Percentiles rank a stretch among this genome's conserved stretches.
Conservation (phyloP, 2,113 vertebrate genomes). For the Leiothrix lutea region DNA sequence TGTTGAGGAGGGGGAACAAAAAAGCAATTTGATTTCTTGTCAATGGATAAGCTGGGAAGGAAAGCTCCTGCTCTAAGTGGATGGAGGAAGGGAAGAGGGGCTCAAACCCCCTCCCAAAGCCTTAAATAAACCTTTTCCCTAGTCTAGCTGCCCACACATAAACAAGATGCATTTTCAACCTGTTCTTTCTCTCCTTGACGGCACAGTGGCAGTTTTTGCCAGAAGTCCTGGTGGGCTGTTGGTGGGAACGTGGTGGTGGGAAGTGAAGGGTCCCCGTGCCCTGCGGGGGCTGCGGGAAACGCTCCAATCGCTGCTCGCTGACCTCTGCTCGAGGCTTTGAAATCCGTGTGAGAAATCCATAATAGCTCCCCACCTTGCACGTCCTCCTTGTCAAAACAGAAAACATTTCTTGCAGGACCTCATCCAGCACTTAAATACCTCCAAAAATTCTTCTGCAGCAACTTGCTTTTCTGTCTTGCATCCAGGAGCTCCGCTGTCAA, state of each 20-base stretch:
- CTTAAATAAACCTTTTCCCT: constrained; percentile 20
- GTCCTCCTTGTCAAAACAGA: not conserved
- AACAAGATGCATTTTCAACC: constrained; percentile 31
- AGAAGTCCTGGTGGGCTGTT: not conserved
- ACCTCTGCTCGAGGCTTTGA: not conserved
- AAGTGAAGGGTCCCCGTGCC: not conserved
- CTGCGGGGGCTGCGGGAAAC: not conserved
- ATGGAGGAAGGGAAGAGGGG: not conserved
- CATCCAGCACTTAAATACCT: not conserved
- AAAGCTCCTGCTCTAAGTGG: not conserved
- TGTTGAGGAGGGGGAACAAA: not conserved
- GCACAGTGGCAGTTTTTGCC: not conserved
- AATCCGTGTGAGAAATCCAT: not conserved
- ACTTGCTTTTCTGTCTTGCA: not conserved
- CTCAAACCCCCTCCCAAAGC: not conserved
- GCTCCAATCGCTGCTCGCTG: not conserved
- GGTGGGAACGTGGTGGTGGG: not conserved
- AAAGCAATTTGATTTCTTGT: not conserved
- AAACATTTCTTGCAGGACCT: not conserved
- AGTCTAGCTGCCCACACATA: constrained; percentile 1
- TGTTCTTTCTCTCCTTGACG: not conserved
- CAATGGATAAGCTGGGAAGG: not conserved
- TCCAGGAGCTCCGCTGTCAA: not conserved
- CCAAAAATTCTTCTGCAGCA: not conserved
- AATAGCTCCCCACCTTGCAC: not conserved